These are phyloP conservation scores for Chaetodon trifasciatus DNA, from an alignment of 2,797 vertebrate genomes.

Conservation along the genomic window DNA sequence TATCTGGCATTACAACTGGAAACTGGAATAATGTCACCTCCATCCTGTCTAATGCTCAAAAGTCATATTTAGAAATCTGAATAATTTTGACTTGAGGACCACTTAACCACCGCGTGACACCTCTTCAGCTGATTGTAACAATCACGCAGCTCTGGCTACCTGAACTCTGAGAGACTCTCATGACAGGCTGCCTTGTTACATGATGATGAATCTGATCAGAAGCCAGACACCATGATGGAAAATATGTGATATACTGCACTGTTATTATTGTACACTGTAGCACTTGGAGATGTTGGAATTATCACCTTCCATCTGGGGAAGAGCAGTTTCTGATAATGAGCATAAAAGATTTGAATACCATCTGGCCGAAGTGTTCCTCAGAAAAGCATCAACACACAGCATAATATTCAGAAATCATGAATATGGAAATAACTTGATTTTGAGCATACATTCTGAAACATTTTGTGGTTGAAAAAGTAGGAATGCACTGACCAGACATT, in stretches of 20 bases:
- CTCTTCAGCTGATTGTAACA: slow-evolving; percentile 60
- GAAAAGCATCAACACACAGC: background rate
- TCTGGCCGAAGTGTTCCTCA: slow-evolving; percentile 12
- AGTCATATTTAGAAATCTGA: slow-evolving; percentile 29
- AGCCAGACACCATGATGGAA: background rate
- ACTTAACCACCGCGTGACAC: slow-evolving; percentile 28
- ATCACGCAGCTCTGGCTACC: slow-evolving; percentile 41
- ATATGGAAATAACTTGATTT: background rate
- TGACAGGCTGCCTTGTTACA: slow-evolving; percentile 4
- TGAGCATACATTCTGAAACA: background rate
- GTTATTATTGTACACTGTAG: background rate
- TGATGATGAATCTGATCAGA: slow-evolving; percentile 19
- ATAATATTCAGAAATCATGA: slow-evolving; percentile 1
- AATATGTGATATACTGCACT: slow-evolving; percentile 6
- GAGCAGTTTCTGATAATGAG: slow-evolving; percentile 34
- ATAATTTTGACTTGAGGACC: slow-evolving; percentile 46
- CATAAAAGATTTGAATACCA: slow-evolving; percentile 24
- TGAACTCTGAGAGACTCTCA: slow-evolving; percentile 11
- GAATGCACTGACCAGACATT: background rate
- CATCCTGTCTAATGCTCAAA: background rate
- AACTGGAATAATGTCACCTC: background rate
- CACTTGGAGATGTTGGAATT: slow-evolving; percentile 25
- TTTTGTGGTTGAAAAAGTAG: background rate
- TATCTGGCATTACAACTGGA: slow-evolving; percentile 5
- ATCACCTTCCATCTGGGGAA: slow-evolving; percentile 27